Evolutionary conservation across 2,113 vertebrate species (phyloP), one percentile per base, ranked within the genome.

Genomic region (Pituophis catenifer): DNA sequence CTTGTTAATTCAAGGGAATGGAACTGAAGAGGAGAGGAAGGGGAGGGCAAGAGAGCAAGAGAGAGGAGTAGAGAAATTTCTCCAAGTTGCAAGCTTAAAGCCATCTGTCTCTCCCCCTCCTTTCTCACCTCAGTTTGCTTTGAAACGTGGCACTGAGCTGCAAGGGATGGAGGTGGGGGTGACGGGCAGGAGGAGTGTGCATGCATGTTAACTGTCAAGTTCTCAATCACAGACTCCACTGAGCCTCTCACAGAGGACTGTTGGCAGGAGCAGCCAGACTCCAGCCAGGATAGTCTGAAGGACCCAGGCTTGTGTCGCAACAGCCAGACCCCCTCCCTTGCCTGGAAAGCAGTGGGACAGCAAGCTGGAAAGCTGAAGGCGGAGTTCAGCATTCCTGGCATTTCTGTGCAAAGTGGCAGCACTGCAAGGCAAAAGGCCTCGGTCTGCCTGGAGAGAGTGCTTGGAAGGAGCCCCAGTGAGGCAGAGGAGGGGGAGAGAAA

Each of bases 131-230:
- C 95, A 85, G 94, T 97, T 96, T 52, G 95, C 96, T 95, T 96
- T 96, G 97, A 98, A 97, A 98, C 97, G 97, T 98, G 98, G 98
- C 98, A 98, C 89, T 94, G 91, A 52, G 96, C 87, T 94, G 93
- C 93, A 89, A 94, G 94, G 81, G 48, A 94, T 93, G 57, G 50
- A 13, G 70, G 89, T 90, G 10, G 33, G 15, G 70, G 6, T 2
- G 44, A 24, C 9, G 8, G 58, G 58, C 33, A 38, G 70, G 75
- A 81, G 75, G 75, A 81, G 81, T 8, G 53, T 3, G 52, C 24
- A 2, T 29, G 23, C 52, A 15, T 89, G 33, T 89, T n/a, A 89
- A 85, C 29, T 23, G 59, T 94, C 58, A 19, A 91, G 93, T 89
- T 75, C 91, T 93, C 92, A 89, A 59, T 92, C 94, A 0, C 91